Conservation (phyloP, 2,888 invertebrate species). For the Epinotia ramella region DNA sequence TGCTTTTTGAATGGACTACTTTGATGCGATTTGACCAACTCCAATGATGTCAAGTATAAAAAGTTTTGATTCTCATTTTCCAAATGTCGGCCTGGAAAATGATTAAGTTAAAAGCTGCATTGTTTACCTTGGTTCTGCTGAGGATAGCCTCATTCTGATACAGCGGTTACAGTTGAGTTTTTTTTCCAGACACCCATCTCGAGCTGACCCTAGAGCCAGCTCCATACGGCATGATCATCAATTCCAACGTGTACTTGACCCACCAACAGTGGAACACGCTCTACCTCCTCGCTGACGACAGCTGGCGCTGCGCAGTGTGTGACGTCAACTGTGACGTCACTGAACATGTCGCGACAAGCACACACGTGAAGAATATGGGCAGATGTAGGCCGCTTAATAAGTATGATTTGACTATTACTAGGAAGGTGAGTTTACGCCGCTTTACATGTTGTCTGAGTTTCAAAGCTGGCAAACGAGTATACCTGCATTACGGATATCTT, state of each 20-base stretch:
- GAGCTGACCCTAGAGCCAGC: constrained; percentile 34
- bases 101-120: too few relatives aligned
- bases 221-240: constrained; percentile 51
- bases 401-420: constrained; percentile 57
- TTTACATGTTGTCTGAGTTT: too few relatives aligned
- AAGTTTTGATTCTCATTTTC: too few relatives aligned
- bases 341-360: constrained; percentile 45
- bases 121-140: too few relatives aligned
- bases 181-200: constrained; percentile 33
- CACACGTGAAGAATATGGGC: constrained; percentile 48
- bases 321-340: constrained; percentile 8
- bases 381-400: constrained; percentile 50
- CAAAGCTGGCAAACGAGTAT: too few relatives aligned
- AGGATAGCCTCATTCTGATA: too few relatives aligned
- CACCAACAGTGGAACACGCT: constrained; percentile 52
- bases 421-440: constrained; percentile 52
- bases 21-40: too few relatives aligned
- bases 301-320: constrained; percentile 50
- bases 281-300: constrained; percentile 17
- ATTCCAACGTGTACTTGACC: constrained; percentile 49
- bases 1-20: too few relatives aligned
- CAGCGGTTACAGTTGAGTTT: not conserved
- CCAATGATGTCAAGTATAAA: too few relatives aligned
- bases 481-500: too few relatives aligned
- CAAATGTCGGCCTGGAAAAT: too few relatives aligned